phyloP scores from a whole-genome alignment of 2,113 vertebrate species.

The Willisornis vidua region DNA sequence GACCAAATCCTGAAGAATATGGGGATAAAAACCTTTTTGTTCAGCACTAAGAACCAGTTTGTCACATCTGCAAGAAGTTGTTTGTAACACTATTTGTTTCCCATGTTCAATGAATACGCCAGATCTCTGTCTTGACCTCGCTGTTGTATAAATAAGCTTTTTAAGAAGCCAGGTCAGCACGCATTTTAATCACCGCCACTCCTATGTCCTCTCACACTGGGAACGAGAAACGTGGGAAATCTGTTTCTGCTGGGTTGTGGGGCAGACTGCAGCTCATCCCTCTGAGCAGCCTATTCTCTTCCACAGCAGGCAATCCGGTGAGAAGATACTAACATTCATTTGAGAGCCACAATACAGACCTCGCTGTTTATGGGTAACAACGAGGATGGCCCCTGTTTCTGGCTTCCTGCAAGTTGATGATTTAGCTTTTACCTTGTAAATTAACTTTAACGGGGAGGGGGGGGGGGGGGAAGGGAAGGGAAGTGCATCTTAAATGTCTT shows the following conservation, averaged over 20 bases:
- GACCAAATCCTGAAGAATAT: neutral
- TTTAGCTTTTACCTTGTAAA: neutral
- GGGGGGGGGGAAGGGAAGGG: neutral
- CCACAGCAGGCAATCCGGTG: neutral
- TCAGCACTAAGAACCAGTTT: neutral
- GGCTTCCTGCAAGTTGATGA: neutral
- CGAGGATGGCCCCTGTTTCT: neutral
- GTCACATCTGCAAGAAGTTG: neutral
- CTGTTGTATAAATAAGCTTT: neutral
- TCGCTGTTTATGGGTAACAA: neutral
- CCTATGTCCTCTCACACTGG: neutral
- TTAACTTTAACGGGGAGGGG: neutral
- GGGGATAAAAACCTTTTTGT: neutral
- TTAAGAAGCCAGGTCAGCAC: neutral
- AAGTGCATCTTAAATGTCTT: neutral
- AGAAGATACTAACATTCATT: neutral
- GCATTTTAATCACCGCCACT: neutral
- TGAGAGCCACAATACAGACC: rapidly evolving
- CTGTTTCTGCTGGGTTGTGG: neutral
- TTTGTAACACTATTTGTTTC: neutral
- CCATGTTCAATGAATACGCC: neutral
- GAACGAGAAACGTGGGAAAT: neutral
- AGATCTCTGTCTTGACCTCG: neutral
- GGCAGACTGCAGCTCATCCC: neutral
- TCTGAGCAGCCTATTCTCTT: neutral